A percentile compares a stretch with the other conserved stretches of the same genome.
Evolutionary conservation across 2,888 invertebrate genomes (phyloP).

Genomic region (Patella ulyssiponensis): DNA sequence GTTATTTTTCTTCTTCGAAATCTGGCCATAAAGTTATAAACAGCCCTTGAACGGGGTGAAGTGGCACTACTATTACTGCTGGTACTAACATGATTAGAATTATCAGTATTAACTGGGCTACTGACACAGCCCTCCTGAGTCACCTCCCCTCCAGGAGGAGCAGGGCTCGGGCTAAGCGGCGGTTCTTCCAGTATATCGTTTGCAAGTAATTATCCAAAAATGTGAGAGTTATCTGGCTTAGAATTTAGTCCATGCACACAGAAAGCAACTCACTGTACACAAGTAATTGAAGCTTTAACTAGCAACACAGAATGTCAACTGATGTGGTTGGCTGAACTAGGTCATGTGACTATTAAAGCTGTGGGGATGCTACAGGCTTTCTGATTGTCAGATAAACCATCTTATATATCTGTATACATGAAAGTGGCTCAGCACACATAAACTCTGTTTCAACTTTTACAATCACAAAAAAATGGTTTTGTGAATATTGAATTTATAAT

Average conservation of each 20-base stretch:
- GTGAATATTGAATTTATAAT: too few relatives aligned
- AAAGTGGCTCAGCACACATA: too few relatives aligned
- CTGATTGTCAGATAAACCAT: too few relatives aligned
- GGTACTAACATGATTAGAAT: constrained; percentile 2
- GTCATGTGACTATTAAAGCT: constrained; percentile 16
- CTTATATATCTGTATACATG: too few relatives aligned
- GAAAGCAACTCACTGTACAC: too few relatives aligned
- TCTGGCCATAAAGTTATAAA: constrained; percentile 1
- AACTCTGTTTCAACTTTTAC: too few relatives aligned
- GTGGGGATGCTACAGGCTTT: background rate
- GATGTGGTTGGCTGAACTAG: constrained; percentile 23
- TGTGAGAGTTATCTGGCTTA: too few relatives aligned
- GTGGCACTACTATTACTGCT: background rate
- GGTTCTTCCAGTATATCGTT: constrained; percentile 7
- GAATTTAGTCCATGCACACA: too few relatives aligned
- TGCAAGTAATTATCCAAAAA: background rate
- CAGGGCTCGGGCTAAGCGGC: background rate
- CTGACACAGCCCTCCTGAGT: background rate
- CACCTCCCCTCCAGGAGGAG: background rate
- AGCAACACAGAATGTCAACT: background rate
- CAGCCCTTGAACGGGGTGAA: background rate
- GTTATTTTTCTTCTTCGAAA: background rate
- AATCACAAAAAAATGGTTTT: too few relatives aligned
- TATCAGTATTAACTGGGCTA: background rate
- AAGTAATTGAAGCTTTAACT: background rate